Base-by-base conservation (phyloP, 2,113 vertebrate genomes). In the Craseonycteris thonglongyai region DNA sequence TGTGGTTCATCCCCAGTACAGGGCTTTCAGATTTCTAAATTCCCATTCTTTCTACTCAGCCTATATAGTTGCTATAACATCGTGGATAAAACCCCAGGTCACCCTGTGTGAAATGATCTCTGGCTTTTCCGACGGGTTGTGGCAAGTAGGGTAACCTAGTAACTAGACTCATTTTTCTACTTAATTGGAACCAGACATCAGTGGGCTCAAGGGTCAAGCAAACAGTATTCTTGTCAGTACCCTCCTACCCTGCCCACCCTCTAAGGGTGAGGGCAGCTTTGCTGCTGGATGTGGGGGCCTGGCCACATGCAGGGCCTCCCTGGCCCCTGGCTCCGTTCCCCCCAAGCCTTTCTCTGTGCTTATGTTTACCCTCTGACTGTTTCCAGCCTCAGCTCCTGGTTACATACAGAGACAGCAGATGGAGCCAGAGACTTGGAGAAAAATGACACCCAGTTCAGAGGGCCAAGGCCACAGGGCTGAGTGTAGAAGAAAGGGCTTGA, bases 321-420 rank as follows among this genome's bases (percentile, higher is more conserved):
- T 72, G 0, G 0, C 42, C 91, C 93, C 78, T 76, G 61, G 13
- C n/a, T 49, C 61, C 12, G 38, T n/a, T 21, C n/a, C 74, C 49
- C 54, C 30, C 45, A 30, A 26, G 24, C 56, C 79, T 9, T 86
- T 5, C 69, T 42, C 2, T 0, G 68, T 24, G 42, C 74, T 51
- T 22, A 26, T 16, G 42, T 63, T n/a, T 45, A 68, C 68, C 69
- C 87, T 83, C 54, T 14, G 38, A 72, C 66, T 22, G 38, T 74
- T 72, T 88, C 54, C 28, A 88, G 40, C 45, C 47, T 68, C 90
- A 66, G 86, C 97, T 97, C 97, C 96, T 91, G 96, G 97, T 97
- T 98, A 97, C 97, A 91, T 92, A 96, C 95, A 98, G 98, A 98
- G 97, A 98, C 98, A 98, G 98, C 98, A 99, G 98, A 98, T 98